Evolutionary conservation across 2,888 invertebrate genomes (phyloP), one percentile per base, ranked within the genome.

Genomic region (Zele albiditarsus): DNA sequence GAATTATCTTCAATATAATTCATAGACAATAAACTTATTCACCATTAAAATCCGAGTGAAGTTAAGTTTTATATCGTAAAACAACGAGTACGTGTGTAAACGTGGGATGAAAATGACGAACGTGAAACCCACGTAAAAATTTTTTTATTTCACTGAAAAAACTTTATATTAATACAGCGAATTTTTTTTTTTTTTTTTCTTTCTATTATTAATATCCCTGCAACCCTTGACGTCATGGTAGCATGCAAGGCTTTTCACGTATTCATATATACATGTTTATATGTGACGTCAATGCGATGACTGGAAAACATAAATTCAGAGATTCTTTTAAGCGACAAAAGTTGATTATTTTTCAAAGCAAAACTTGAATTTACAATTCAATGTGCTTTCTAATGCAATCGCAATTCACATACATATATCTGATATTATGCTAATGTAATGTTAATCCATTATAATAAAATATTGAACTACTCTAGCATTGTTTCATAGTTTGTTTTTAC

Each of bases 401-500:
- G 10, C 20, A 53, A 20, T 53, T 53, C n/a, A 53, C n/a, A 53
- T 20, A 53, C n/a, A n/a, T n/a, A 53, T 8, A 53, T 53, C n/a
- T 53, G 20, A 53, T 20, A 53, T 53, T 1, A 53, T 20, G 10
- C 8, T 20, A 20, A 53, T 20, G 53, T 20, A 53, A 53, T 53
- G 53, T 53, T 23, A 53, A 53, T 53, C 20, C 53, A 20, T 53
- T 20, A 53, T 53, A n/a, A n/a, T 53, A 53, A 53, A 53, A 53
- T 4, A 53, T 53, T 46, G 16, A 20, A 53, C 20, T 10, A 20
- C 53, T 46, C 5, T 53, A n/a, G 10, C 53, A 20, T 53, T n/a
- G 23, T 23, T 33, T 63, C 33, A 31, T 63, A 20, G 23, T 63
- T 63, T 33, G 12, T 20, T 63, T 63, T 31, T 33, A 33, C 12